phyloP scores from a whole-genome alignment of 2,888 invertebrate genomes.

The Bruchidius siliquastri region DNA sequence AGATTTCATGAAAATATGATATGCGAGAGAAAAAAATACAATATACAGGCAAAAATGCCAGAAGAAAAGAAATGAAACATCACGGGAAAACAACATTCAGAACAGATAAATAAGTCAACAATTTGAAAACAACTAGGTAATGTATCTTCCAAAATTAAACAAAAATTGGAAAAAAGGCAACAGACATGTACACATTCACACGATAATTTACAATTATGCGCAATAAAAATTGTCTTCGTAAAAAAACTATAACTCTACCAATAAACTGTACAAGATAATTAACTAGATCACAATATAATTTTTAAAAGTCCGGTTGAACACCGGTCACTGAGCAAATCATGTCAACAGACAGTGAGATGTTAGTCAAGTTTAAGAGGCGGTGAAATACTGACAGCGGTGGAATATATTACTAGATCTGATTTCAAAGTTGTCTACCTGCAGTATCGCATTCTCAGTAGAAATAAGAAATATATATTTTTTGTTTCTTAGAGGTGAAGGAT shows the following conservation, averaged over 20 bases:
- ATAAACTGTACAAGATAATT: constrained; percentile 36
- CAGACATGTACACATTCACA: constrained; percentile 31
- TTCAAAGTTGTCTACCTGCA: too few relatives aligned
- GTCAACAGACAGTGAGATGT: too few relatives aligned
- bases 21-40: not conserved
- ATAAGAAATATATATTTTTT: too few relatives aligned
- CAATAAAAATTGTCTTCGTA: constrained; percentile 41
- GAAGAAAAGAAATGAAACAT: constrained; percentile 7
- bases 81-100: constrained; percentile 4
- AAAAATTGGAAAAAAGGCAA: constrained; percentile 21
- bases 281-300: constrained; percentile 28
- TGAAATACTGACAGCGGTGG: too few relatives aligned
- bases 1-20: not conserved
- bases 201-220: constrained; percentile 38
- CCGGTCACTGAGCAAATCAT: constrained; percentile 1
- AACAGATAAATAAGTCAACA: constrained; percentile 1
- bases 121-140: constrained; percentile 12
- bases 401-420: too few relatives aligned
- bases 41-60: not conserved
- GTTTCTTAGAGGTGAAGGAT: too few relatives aligned
- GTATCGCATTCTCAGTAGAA: too few relatives aligned
- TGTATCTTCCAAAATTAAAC: constrained; percentile 11
- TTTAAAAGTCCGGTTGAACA: constrained; percentile 10
- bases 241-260: constrained; percentile 42
- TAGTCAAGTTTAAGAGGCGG: too few relatives aligned